Conservation (phyloP, 2,888 invertebrate species). For the Platycnemis pennipes region DNA sequence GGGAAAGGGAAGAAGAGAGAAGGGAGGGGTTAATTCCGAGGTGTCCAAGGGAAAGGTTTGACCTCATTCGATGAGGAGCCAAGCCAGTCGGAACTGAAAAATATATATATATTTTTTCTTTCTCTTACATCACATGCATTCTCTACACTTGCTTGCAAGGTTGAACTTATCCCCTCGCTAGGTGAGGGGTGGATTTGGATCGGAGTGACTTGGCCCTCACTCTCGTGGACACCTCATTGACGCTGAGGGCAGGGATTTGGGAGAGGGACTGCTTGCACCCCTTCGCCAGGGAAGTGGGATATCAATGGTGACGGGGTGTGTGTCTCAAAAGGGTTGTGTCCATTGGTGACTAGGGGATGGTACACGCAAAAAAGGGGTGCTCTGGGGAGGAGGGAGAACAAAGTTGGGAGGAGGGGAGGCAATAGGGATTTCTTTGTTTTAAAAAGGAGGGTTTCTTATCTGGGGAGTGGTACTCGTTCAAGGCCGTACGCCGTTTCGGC, state of each 20-base stretch:
- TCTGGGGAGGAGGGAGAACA: neutral
- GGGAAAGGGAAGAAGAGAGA: neutral
- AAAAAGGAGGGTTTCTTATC: neutral
- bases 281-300: neutral
- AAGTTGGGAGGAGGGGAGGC: neutral
- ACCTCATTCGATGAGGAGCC: slow-evolving; percentile 62
- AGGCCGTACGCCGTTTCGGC: slow-evolving; percentile 29
- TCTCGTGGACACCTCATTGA: slow-evolving; percentile 34
- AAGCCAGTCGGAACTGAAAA: slow-evolving; percentile 61
- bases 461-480: slow-evolving; percentile 41
- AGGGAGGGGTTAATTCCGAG: neutral
- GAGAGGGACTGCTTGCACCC: neutral
- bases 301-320: neutral
- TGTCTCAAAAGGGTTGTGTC: neutral
- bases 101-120: slow-evolving; percentile 52
- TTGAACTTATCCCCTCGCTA: slow-evolving; percentile 49
- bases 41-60: slow-evolving; percentile 62
- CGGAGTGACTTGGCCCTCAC: slow-evolving; percentile 64
- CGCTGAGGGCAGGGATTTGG: neutral
- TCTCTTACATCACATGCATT: slow-evolving; percentile 20
- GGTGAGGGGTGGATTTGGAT: slow-evolving; percentile 47
- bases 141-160: slow-evolving; percentile 55
- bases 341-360: neutral
- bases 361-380: neutral
- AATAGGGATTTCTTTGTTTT: neutral